Percentiles rank a stretch among this genome's conserved stretches.
Evolutionary conservation across 2,888 invertebrate species (phyloP).

Genomic region (Dysmachus trigonus): DNA sequence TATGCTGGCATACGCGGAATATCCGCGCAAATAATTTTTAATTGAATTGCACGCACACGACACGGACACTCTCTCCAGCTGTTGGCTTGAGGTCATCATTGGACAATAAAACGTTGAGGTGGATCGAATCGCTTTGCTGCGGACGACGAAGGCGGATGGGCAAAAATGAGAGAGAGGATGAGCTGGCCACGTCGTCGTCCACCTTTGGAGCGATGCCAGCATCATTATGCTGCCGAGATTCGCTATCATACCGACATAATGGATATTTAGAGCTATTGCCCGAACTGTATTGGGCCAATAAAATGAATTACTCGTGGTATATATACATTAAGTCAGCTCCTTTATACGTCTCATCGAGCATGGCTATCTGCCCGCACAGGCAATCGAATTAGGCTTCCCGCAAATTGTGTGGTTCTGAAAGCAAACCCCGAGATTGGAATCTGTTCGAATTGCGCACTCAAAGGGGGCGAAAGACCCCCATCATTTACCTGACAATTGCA

Average conservation of each 20-base stretch:
- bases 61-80: background rate
- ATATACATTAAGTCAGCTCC: slow-evolving; percentile 35
- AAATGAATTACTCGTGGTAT: slow-evolving; percentile 40
- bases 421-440: slow-evolving; percentile 46
- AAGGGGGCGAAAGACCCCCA: slow-evolving; percentile 33
- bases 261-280: slow-evolving; percentile 36
- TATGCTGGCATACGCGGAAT: background rate
- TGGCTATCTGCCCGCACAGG: slow-evolving; percentile 44
- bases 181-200: slow-evolving; percentile 3
- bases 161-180: slow-evolving; percentile 31
- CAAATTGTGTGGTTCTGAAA: slow-evolving; percentile 48
- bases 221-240: slow-evolving; percentile 32
- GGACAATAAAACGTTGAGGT: slow-evolving; percentile 32
- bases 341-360: slow-evolving; percentile 18
- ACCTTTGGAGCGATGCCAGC: slow-evolving; percentile 29
- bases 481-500: slow-evolving; percentile 35
- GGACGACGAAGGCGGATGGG: background rate
- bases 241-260: slow-evolving; percentile 28
- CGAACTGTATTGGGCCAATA: slow-evolving; percentile 30
- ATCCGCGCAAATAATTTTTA: background rate
- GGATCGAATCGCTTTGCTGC: background rate
- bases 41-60: background rate
- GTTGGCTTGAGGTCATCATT: slow-evolving; percentile 8
- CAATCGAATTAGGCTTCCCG: slow-evolving; percentile 48
- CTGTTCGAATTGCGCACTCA: slow-evolving; percentile 12